Evolutionary conservation across 2,113 vertebrate species (phyloP).

Genomic region (Bucco capensis): DNA sequence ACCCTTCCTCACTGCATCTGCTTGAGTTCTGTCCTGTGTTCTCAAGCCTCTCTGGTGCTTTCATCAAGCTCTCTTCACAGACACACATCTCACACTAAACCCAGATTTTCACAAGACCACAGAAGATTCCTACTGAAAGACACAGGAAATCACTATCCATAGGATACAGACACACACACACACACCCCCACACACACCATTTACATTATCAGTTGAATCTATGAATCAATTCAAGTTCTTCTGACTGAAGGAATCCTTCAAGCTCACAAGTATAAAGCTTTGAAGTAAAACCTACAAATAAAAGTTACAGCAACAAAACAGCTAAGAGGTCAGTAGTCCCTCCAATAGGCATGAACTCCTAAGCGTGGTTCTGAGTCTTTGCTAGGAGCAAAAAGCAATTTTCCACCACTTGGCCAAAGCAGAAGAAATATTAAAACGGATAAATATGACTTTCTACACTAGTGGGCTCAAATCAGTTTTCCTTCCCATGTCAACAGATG

Average conservation of each 20-base stretch:
- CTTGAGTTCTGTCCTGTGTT: neutral
- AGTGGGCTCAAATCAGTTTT: neutral
- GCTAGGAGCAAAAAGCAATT: conserved; percentile 18
- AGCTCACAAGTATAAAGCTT: neutral
- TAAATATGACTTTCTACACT: neutral
- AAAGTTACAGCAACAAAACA: neutral
- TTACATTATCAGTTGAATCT: neutral
- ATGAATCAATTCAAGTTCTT: neutral
- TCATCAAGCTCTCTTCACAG: neutral
- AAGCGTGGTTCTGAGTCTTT: neutral
- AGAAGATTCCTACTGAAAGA: neutral
- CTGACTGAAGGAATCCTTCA: neutral
- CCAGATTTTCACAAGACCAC: accelerated
- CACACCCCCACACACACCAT: too few relatives aligned
- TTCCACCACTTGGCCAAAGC: neutral
- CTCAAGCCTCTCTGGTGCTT: neutral
- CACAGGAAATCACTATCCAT: neutral
- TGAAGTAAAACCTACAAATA: neutral
- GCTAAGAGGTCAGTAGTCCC: neutral
- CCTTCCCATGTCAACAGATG: neutral
- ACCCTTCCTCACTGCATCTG: neutral
- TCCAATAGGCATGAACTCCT: neutral
- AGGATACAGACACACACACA: neutral
- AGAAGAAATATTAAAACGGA: conserved; percentile 2
- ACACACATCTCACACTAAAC: neutral